phyloP scores from a whole-genome alignment of 2,888 invertebrate species.

The Eulithis testata region DNA sequence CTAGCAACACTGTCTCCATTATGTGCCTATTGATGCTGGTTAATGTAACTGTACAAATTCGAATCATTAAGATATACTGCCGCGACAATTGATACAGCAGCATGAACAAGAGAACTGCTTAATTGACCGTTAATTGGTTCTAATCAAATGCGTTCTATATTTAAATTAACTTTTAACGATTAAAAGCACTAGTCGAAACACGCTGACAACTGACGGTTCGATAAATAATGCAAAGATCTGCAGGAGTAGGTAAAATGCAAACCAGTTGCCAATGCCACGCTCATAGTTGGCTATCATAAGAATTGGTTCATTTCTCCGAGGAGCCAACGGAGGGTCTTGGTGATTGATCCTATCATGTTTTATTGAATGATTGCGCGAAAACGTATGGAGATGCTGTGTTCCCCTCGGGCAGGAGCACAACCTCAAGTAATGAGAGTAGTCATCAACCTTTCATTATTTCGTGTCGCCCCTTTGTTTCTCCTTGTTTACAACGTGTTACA shows the following conservation, averaged over 20 bases:
- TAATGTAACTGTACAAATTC: conserved; percentile 59
- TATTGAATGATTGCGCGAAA: conserved; percentile 84
- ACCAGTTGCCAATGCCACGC: conserved; percentile 16
- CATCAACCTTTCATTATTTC: conserved; percentile 66
- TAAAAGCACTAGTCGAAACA: conserved; percentile 46
- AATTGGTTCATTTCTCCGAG: conserved; percentile 77
- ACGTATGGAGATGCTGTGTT: conserved; percentile 68
- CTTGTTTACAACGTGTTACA: conserved; percentile 31
- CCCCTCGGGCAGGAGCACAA: conserved; percentile 58
- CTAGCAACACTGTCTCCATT: background rate
- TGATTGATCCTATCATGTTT: conserved; percentile 79
- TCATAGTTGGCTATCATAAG: conserved; percentile 40
- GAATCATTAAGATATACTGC: conserved; percentile 62
- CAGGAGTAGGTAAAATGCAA: conserved; percentile 28
- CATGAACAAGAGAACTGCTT: conserved; percentile 73
- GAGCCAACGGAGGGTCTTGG: conserved; percentile 75
- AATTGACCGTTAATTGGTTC: conserved; percentile 81
- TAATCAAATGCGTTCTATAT: conserved; percentile 84
- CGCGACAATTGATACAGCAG: conserved; percentile 71
- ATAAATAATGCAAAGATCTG: conserved; percentile 14
- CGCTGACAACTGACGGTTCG: conserved; percentile 23
- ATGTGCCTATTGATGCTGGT: conserved; percentile 17
- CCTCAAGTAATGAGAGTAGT: conserved; percentile 65
- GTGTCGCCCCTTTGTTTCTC: conserved; percentile 29
- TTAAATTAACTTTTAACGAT: conserved; percentile 80